phyloP scores from a whole-genome alignment of 2,113 vertebrate genomes.

The Melanerpes formicivorus region DNA sequence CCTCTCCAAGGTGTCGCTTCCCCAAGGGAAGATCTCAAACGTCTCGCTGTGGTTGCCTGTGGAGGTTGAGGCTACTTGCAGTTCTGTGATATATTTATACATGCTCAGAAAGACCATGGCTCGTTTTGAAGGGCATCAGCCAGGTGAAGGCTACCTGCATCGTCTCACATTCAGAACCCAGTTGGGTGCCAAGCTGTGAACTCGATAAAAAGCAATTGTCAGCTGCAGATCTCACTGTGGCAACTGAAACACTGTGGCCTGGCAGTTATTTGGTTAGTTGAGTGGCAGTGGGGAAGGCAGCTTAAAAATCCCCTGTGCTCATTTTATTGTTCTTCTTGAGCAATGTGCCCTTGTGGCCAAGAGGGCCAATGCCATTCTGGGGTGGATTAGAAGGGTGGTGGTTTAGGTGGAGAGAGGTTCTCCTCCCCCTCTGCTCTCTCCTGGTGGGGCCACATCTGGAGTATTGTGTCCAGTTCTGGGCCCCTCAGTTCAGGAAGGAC shows the following conservation, averaged over 20 bases:
- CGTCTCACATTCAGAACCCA: neutral
- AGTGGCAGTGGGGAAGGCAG: neutral
- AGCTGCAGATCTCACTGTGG: neutral
- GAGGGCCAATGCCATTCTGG: too few relatives aligned
- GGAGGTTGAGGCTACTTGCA: neutral
- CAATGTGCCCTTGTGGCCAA: too few relatives aligned
- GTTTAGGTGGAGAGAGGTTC: too few relatives aligned
- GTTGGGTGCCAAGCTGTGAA: neutral
- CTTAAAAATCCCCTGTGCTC: too few relatives aligned
- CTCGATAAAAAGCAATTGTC: neutral
- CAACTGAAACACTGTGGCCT: neutral
- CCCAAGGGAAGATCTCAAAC: neutral
- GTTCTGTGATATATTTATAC: neutral
- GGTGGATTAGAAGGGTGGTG: too few relatives aligned
- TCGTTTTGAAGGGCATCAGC: neutral
- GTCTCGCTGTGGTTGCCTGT: neutral
- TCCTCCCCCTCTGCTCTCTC: too few relatives aligned
- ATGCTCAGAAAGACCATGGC: neutral
- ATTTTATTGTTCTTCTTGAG: too few relatives aligned
- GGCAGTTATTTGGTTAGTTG: neutral
- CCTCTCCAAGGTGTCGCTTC: rapidly evolving
- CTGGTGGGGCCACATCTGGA: too few relatives aligned
- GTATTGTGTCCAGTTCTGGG: too few relatives aligned
- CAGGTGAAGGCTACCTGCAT: neutral
- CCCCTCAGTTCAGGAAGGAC: too few relatives aligned